A percentile compares a stretch with the other conserved stretches of the same genome.
Evolutionary conservation across 2,888 invertebrate species (phyloP).

Genomic region (Stenichneumon culpator): DNA sequence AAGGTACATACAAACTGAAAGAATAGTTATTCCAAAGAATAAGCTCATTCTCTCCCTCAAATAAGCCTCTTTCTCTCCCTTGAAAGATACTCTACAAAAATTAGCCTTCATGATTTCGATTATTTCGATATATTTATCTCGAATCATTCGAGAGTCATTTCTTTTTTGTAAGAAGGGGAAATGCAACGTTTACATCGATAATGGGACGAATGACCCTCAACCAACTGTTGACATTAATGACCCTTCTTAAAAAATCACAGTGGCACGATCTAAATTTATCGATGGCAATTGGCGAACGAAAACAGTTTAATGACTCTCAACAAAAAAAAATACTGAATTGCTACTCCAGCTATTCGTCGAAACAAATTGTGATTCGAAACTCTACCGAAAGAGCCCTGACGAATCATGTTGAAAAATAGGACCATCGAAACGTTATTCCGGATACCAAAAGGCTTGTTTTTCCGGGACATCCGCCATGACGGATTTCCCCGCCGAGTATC

Average conservation of each 20-base stretch:
- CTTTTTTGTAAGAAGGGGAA: too few relatives aligned
- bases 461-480: neutral
- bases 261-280: neutral
- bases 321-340: neutral
- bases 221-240: neutral
- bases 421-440: constrained; percentile 13
- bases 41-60: too few relatives aligned
- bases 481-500: neutral
- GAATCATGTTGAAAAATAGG: neutral
- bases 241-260: neutral
- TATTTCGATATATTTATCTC: too few relatives aligned
- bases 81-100: too few relatives aligned
- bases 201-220: neutral
- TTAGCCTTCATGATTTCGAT: too few relatives aligned
- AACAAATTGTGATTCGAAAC: constrained; percentile 10
- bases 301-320: neutral
- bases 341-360: neutral
- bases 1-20: too few relatives aligned
- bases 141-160: too few relatives aligned
- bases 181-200: neutral
- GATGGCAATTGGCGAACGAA: neutral
- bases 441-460: constrained; percentile 28
- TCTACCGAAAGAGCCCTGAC: neutral
- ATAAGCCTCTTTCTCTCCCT: too few relatives aligned
- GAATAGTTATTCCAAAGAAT: too few relatives aligned